phyloP scores from a whole-genome alignment of 2,113 vertebrate genomes.

The Tonatia bakeri region DNA sequence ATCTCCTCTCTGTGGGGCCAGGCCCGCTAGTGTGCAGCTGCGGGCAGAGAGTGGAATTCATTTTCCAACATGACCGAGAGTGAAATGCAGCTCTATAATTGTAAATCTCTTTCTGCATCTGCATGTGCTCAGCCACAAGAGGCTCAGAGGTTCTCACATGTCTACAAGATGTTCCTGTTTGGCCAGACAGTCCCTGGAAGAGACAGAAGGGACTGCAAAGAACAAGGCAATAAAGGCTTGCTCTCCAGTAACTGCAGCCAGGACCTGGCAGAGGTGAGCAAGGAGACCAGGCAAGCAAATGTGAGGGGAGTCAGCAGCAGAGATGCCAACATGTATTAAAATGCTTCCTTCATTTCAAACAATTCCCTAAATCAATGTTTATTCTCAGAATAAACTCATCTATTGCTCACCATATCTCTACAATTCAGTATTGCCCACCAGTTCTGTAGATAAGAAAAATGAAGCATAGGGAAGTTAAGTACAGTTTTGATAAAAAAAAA shows the following conservation, averaged over 20 bases:
- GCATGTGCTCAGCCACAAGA: slow-evolving; percentile 74
- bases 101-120: slow-evolving; percentile 79
- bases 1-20: slow-evolving; percentile 73
- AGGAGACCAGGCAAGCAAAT: background rate
- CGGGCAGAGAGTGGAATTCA: slow-evolving; percentile 76
- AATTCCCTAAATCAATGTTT: background rate
- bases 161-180: slow-evolving; percentile 37
- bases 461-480: background rate
- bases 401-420: background rate
- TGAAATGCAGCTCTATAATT: slow-evolving; percentile 77
- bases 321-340: accelerated
- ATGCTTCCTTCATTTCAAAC: background rate
- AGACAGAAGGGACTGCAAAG: background rate
- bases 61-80: slow-evolving; percentile 70
- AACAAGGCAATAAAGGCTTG: background rate
- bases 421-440: too few species aligned
- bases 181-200: background rate
- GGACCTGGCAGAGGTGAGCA: background rate
- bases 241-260: background rate
- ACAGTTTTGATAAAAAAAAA: background rate
- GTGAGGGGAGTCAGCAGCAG: background rate
- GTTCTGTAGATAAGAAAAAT: background rate
- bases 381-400: background rate
- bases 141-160: slow-evolving; percentile 69
- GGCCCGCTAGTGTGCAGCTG: slow-evolving; percentile 79